Conservation (phyloP, 2,888 invertebrate genomes). For the Lacanobia oleracea region DNA sequence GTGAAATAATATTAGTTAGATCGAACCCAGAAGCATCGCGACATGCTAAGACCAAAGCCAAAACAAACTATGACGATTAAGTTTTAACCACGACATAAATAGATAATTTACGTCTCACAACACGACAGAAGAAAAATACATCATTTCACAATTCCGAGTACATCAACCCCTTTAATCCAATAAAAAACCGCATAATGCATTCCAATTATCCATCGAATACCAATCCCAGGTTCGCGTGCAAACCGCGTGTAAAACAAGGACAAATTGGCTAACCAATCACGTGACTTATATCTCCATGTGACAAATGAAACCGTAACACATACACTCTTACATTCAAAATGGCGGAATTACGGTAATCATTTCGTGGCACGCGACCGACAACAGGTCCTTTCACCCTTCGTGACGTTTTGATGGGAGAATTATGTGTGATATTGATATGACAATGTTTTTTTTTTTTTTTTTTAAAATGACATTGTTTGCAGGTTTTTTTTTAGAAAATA, state of each 20-base stretch:
- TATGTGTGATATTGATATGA: constrained; percentile 3
- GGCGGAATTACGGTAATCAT: constrained; percentile 51
- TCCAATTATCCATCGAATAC: constrained; percentile 32
- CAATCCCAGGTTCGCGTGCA: constrained; percentile 46
- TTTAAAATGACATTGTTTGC: neutral
- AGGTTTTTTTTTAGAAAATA: neutral
- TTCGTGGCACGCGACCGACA: constrained; percentile 56
- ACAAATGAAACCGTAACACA: constrained; percentile 55
- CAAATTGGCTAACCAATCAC: constrained; percentile 50
- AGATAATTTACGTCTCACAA: neutral
- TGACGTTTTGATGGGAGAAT: constrained; percentile 27
- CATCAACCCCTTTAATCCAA: neutral
- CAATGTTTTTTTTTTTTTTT: neutral
- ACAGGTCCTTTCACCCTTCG: constrained; percentile 54
- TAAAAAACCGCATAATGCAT: constrained; percentile 23
- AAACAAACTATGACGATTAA: too few relatives aligned
- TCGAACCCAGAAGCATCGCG: too few relatives aligned
- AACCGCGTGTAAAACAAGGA: constrained; percentile 31
- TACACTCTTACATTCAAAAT: constrained; percentile 47
- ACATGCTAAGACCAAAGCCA: too few relatives aligned
- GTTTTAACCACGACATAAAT: neutral
- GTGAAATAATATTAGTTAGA: too few relatives aligned
- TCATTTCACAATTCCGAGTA: neutral
- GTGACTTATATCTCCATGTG: constrained; percentile 40
- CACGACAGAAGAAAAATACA: too few relatives aligned